phyloP scores from a whole-genome alignment of 2,888 invertebrate genomes.

The Tachystola acroxantha region DNA sequence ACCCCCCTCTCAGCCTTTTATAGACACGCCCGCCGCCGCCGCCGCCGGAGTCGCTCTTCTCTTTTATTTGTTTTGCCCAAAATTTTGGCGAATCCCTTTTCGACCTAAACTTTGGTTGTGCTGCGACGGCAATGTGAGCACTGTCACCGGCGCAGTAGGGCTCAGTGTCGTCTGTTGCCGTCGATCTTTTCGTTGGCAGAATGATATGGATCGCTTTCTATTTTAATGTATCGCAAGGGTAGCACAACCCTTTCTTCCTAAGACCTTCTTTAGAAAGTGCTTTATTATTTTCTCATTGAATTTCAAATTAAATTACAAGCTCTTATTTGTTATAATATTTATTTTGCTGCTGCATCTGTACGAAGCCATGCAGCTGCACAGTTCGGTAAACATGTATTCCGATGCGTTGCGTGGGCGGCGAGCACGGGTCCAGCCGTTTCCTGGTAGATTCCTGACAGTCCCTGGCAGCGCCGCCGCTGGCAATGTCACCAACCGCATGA shows the following conservation, averaged over 20 bases:
- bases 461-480: slow-evolving; percentile 23
- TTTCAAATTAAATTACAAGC: too few species aligned
- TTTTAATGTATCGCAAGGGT: slow-evolving; percentile 5
- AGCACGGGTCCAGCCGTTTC: slow-evolving; percentile 37
- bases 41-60: slow-evolving; percentile 50
- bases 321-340: not conserved
- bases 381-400: not conserved
- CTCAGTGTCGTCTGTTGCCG: slow-evolving; percentile 3
- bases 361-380: not conserved
- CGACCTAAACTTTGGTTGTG: slow-evolving; percentile 23
- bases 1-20: slow-evolving; percentile 77
- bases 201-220: slow-evolving; percentile 4
- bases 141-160: slow-evolving; percentile 4
- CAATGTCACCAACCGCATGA: slow-evolving; percentile 51
- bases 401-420: slow-evolving; percentile 20
- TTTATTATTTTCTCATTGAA: too few species aligned
- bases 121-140: slow-evolving; percentile 15
- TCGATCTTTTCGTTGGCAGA: slow-evolving; percentile 8
- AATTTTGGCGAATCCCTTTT: slow-evolving; percentile 65
- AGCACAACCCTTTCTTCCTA: not conserved
- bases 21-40: slow-evolving; percentile 75
- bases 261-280: too few species aligned
- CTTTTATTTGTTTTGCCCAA: slow-evolving; percentile 75
- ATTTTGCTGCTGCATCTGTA: not conserved
- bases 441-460: slow-evolving; percentile 30